These are phyloP conservation scores for Hyperoplus lanceolatus DNA, from an alignment of 2,797 vertebrate species.

Conservation along the genomic window DNA sequence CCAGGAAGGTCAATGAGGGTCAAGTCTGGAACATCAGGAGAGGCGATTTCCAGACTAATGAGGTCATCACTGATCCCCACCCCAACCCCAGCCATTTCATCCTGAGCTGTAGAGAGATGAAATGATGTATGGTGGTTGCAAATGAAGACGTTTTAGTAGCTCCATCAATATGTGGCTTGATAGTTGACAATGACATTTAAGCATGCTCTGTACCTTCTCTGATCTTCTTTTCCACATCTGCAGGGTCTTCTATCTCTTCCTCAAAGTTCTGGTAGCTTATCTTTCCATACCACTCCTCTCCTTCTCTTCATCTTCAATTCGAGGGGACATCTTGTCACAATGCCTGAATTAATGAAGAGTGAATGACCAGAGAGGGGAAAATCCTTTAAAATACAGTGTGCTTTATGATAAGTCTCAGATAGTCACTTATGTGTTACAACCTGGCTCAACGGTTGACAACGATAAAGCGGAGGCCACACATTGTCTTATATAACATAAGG, in stretches of 20 bases:
- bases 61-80: conserved; percentile 86
- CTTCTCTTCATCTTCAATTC: conserved; percentile 85
- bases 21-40: conserved; percentile 89
- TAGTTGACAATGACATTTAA: neutral
- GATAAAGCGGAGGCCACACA: too few relatives aligned
- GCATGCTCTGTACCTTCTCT: conserved; percentile 46
- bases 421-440: too few relatives aligned
- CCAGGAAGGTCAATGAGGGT: conserved; percentile 94
- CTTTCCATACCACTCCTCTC: conserved; percentile 76
- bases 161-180: neutral
- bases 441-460: too few relatives aligned
- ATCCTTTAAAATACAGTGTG: too few relatives aligned
- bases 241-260: conserved; percentile 51
- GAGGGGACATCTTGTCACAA: conserved; percentile 86
- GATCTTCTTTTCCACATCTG: conserved; percentile 65
- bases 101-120: conserved; percentile 74
- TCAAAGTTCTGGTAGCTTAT: conserved; percentile 69
- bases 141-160: neutral
- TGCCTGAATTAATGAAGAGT: conserved; percentile 69
- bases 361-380: neutral
- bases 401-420: too few relatives aligned
- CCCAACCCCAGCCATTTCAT: conserved; percentile 78
- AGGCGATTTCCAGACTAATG: conserved; percentile 89
- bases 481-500: too few relatives aligned
- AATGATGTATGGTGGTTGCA: neutral